A percentile compares a stretch with the other conserved stretches of the same genome.
phyloP scores from a whole-genome alignment of 1,140 invertebrate species.

The Parapsyche elsis region DNA sequence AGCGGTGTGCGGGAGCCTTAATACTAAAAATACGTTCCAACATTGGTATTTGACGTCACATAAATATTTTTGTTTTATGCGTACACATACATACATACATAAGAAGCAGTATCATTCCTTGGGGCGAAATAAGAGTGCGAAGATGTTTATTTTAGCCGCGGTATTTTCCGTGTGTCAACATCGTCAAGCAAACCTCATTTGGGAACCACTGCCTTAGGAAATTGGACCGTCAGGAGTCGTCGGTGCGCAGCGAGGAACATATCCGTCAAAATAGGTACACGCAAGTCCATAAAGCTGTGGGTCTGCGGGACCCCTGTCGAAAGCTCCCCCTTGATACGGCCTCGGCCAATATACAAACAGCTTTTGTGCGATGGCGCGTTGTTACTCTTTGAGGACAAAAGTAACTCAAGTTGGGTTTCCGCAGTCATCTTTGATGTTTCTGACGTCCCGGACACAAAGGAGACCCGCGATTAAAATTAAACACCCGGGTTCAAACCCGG shows the following conservation, averaged over 20 bases:
- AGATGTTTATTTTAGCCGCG: too few relatives aligned
- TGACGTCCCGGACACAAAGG: conserved; percentile 35
- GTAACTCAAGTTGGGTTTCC: conserved; percentile 9
- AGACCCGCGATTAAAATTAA: conserved; percentile 39
- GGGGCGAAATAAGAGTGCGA: too few relatives aligned
- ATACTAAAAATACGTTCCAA: too few relatives aligned
- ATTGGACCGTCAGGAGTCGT: not conserved
- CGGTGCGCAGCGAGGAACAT: not conserved
- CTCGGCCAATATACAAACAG: conserved; percentile 7
- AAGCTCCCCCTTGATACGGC: too few relatives aligned
- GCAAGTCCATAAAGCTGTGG: not conserved
- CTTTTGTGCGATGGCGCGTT: conserved; percentile 7
- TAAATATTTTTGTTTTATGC: too few relatives aligned
- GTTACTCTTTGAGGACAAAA: conserved; percentile 31
- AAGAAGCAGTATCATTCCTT: too few relatives aligned
- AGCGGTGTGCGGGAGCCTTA: too few relatives aligned
- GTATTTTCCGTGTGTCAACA: too few relatives aligned
- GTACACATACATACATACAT: not conserved
- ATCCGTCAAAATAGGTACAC: conserved; percentile 1
- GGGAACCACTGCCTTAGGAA: not conserved
- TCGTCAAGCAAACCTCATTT: not conserved
- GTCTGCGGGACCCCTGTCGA: not conserved
- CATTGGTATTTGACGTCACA: too few relatives aligned
- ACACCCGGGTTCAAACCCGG: not conserved
- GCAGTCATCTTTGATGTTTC: conserved; percentile 38